Conservation (phyloP, 2,113 vertebrate genomes). For the Trematocara macrostoma region DNA sequence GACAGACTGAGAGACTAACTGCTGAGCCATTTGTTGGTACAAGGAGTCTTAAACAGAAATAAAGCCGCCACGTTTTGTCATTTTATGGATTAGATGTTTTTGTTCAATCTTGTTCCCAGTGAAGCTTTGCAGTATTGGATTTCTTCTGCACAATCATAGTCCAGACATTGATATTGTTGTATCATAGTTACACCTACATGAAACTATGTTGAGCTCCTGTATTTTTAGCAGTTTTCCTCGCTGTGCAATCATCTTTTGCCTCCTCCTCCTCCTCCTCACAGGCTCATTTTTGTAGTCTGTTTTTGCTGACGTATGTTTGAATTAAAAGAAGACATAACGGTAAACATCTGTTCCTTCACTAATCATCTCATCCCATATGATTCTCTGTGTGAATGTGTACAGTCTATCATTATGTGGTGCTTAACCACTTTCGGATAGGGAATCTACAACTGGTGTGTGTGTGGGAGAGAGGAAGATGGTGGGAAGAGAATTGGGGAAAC, state of each 20-base stretch:
- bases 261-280: not conserved
- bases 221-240: not conserved
- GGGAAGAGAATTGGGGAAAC: not conserved
- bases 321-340: not conserved
- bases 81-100: not conserved
- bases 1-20: not conserved
- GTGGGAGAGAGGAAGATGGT: not conserved
- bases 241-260: not conserved
- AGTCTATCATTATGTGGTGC: slow-evolving; percentile 50
- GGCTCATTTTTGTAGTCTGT: not conserved
- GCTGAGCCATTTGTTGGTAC: not conserved
- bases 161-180: not conserved
- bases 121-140: not conserved
- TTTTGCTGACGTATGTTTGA: not conserved
- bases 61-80: not conserved
- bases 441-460: not conserved
- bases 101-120: not conserved
- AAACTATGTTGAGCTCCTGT: not conserved
- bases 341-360: slow-evolving; percentile 16
- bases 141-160: not conserved
- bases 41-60: not conserved
- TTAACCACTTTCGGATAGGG: slow-evolving; percentile 33
- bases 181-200: not conserved
- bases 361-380: not conserved
- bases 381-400: not conserved